These are phyloP conservation scores for Autographa gamma DNA, from an alignment of 2,888 invertebrate species.

Conservation along the genomic window DNA sequence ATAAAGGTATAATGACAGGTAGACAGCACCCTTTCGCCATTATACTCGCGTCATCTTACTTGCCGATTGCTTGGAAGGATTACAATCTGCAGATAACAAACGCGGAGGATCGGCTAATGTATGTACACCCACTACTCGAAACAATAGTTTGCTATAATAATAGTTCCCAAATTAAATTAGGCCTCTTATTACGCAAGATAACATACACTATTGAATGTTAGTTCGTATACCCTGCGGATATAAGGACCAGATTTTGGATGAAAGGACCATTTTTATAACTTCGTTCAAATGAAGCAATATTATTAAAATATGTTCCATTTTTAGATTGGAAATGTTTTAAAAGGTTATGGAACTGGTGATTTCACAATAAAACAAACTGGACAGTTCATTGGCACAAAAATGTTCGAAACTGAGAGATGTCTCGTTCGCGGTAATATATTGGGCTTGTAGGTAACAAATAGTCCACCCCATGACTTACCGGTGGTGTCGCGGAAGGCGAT, in stretches of 20 bases:
- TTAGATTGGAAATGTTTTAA: conserved; percentile 13
- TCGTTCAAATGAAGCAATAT: conserved; percentile 16
- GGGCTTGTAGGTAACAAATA: conserved; percentile 19
- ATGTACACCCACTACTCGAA: neutral
- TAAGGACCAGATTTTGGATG: conserved; percentile 2
- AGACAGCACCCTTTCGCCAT: neutral
- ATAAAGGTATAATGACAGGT: conserved; percentile 6
- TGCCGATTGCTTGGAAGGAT: neutral
- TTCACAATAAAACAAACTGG: conserved; percentile 34
- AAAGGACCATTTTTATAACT: conserved; percentile 1
- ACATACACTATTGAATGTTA: conserved; percentile 1
- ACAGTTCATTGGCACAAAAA: conserved; percentile 31
- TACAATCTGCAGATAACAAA: conserved; percentile 9
- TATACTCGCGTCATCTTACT: conserved; percentile 5
- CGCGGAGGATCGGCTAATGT: neutral
- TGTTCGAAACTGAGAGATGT: conserved; percentile 28
- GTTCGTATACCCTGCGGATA: neutral
- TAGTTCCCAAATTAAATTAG: neutral
- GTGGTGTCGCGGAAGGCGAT: conserved; percentile 1
- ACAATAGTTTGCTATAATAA: conserved; percentile 6
- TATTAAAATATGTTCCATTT: conserved; percentile 34
- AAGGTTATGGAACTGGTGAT: neutral
- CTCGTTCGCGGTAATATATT: conserved; percentile 15
- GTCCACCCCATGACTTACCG: conserved; percentile 15
- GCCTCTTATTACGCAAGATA: conserved; percentile 7